Evolutionary conservation across 1,140 invertebrate genomes (phyloP), one percentile per base, ranked within the genome.

Genomic region (Anoplophora glabripennis): DNA sequence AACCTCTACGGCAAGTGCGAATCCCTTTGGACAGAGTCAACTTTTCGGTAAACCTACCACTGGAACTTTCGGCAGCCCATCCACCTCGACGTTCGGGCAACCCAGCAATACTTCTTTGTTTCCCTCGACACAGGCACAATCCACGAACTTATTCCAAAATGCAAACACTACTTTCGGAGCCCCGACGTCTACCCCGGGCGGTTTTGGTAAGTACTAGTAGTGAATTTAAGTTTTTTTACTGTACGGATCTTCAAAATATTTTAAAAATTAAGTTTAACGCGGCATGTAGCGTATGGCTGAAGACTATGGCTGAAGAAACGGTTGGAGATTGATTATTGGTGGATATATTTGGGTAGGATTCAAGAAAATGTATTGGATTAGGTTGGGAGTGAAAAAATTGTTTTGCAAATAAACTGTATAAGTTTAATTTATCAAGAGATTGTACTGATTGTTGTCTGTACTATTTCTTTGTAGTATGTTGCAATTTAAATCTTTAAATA

Each of bases 31-130:
- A 17, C 64, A 70, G 36, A 59, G 56, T 37, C 55, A 65, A 49
- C 37, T 68, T 12, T 70, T 69, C 61, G 63, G 62, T 7, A 69
- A 65, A 59, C 45, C 68, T n/a, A 42, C 61, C 18, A 58, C 51
- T 12, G 34, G 51, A 15, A 33, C 42, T 3, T 72, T 72, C 54
- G 67, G 68, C 37, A 35, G 46, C 7, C 54, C 55, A 37, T 54
- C 78, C 1, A 77, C 82, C 1, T 78, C 83, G 0, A 59, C 67
- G n/a, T 87, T 87, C 72, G 84, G 84, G 4, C 82, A 84, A 65
- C 61, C 59, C 1, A 14, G 45, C 17, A 59, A 52, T 8, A 44
- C 54, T 51, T 59, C 47, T 17, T 46, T 68, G 52, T 64, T 63
- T 56, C 44, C 55, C 14, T 53, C 52, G 7, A 59, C 34, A 11